Conservation (phyloP, 2,797 vertebrate species). For the Eulemur coronatus region DNA sequence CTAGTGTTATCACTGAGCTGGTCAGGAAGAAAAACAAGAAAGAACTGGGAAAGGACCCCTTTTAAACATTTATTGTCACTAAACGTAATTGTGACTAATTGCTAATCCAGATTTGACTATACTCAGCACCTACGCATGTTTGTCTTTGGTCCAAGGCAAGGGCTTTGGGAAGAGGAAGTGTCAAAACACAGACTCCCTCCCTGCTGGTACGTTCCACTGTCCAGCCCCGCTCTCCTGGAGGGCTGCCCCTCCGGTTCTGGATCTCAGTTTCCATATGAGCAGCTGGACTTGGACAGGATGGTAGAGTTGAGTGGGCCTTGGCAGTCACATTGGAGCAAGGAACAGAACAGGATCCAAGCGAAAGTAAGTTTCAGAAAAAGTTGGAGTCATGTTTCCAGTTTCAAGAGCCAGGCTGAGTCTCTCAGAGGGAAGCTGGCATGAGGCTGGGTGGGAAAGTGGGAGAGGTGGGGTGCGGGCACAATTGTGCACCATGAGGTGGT, state of each 20-base stretch:
- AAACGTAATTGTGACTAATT: constrained; percentile 61
- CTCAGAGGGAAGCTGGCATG: not conserved
- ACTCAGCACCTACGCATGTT: constrained; percentile 60
- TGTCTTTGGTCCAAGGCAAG: not conserved
- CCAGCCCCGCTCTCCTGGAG: not conserved
- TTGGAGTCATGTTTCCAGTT: not conserved
- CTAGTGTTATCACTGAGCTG: constrained; percentile 73
- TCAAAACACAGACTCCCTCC: not conserved
- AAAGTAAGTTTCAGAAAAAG: not conserved
- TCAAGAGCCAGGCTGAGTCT: not conserved
- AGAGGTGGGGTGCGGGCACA: not conserved
- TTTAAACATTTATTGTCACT: constrained; percentile 77
- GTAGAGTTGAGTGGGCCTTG: not conserved
- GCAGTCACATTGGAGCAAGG: not conserved
- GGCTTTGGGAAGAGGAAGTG: not conserved
- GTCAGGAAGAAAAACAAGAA: not conserved
- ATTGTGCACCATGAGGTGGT: rapidly evolving
- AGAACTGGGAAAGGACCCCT: not conserved
- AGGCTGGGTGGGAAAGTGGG: not conserved
- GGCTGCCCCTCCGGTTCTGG: not conserved
- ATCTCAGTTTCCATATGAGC: not conserved
- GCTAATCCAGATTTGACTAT: constrained; percentile 59
- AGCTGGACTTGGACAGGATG: not conserved
- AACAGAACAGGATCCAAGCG: not conserved
- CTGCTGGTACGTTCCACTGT: not conserved